Evolutionary conservation across 2,113 vertebrate species (phyloP).

Genomic region (Cyrtonyx montezumae): DNA sequence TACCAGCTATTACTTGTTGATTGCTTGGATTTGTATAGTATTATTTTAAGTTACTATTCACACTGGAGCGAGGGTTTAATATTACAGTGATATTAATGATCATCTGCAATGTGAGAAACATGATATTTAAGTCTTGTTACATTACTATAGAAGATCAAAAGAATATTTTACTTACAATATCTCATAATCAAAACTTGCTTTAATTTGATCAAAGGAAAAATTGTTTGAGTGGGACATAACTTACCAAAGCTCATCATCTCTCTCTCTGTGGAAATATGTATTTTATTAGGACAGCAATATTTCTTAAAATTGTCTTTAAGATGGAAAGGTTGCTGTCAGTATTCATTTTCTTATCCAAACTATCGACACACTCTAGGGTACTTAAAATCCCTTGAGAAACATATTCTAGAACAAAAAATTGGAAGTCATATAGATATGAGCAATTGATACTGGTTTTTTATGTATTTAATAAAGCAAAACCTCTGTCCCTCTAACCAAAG

Average conservation of each 20-base stretch:
- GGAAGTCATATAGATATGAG: slow-evolving; percentile 21
- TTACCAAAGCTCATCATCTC: background rate
- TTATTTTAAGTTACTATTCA: background rate
- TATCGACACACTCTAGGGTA: background rate
- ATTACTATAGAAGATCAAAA: background rate
- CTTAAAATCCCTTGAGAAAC: slow-evolving; percentile 52
- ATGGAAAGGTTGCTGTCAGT: slow-evolving; percentile 41
- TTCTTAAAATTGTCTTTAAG: background rate
- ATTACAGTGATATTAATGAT: background rate
- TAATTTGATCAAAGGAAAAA: background rate
- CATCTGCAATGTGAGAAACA: background rate
- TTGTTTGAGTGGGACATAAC: background rate
- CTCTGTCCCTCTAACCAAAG: background rate
- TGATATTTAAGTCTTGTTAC: background rate
- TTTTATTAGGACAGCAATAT: accelerated
- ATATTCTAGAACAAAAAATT: slow-evolving; percentile 51
- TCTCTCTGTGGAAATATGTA: background rate
- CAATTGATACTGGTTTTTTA: slow-evolving; percentile 40
- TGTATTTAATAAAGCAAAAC: slow-evolving; percentile 31
- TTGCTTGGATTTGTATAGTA: background rate
- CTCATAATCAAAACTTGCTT: background rate
- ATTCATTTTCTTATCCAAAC: slow-evolving; percentile 47
- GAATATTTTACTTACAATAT: background rate
- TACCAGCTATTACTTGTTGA: accelerated
- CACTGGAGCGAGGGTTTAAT: background rate